Evolutionary conservation across 2,113 vertebrate genomes (phyloP).

Genomic region (human): GRCh38 chr1:81402001-81402500

Average conservation of each 20-base stretch:
- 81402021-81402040: not conserved
- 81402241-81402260: conserved; percentile 61
- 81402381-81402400: not conserved
- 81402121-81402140: not conserved
- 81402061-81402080: not conserved
- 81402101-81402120: conserved; percentile 18
- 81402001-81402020: not conserved
- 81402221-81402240: conserved; percentile 44
- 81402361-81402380: conserved; percentile 65
- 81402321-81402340: conserved; percentile 64
- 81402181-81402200: not conserved
- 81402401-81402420: conserved; percentile 8
- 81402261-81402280: conserved; percentile 71
- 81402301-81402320: conserved; percentile 66
- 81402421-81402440: conserved; percentile 24
- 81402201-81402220: conserved; percentile 44
- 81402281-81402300: conserved; percentile 35
- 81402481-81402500: not conserved
- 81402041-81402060: not conserved
- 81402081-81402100: not conserved
- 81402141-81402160: not conserved
- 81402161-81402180: not conserved
- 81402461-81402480: not conserved
- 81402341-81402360: conserved; percentile 60
- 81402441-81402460: conserved; percentile 41